phyloP scores from a whole-genome alignment of 2,113 vertebrate genomes.

The Mastomys natalensis region DNA sequence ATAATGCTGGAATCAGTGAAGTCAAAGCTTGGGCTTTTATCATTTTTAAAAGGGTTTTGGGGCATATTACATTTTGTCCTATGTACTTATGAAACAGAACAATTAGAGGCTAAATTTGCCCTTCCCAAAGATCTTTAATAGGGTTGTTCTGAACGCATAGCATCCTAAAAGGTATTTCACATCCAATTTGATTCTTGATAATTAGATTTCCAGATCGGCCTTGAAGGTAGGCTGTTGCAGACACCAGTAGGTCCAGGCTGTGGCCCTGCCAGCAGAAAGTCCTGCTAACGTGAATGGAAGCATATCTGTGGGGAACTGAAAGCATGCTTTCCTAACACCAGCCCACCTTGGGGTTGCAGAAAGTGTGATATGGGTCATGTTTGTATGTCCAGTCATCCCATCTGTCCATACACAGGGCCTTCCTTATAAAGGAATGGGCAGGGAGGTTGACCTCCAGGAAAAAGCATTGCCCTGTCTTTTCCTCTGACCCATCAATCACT shows the following conservation, averaged over 20 bases:
- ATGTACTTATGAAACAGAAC: neutral
- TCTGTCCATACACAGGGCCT: rapidly evolving
- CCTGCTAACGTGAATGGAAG: neutral
- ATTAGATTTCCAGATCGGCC: neutral
- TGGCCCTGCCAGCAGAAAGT: neutral
- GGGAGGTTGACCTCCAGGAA: neutral
- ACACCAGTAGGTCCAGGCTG: neutral
- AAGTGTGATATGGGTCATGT: neutral
- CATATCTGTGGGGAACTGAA: neutral
- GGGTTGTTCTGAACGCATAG: neutral
- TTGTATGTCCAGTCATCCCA: rapidly evolving
- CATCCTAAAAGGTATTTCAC: neutral
- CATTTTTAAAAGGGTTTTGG: neutral
- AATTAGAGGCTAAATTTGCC: neutral
- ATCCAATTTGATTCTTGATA: neutral
- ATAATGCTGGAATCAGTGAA: neutral
- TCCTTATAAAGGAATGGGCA: neutral
- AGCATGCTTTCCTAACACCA: rapidly evolving
- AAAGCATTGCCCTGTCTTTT: neutral
- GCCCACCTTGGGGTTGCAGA: neutral
- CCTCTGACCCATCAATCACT: neutral
- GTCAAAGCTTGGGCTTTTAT: neutral
- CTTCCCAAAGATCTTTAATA: neutral
- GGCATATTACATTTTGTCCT: too few relatives aligned
- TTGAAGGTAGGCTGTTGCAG: neutral